These are phyloP conservation scores for Octodonta nipae DNA, from an alignment of 2,888 invertebrate genomes.

Conservation along the genomic window DNA sequence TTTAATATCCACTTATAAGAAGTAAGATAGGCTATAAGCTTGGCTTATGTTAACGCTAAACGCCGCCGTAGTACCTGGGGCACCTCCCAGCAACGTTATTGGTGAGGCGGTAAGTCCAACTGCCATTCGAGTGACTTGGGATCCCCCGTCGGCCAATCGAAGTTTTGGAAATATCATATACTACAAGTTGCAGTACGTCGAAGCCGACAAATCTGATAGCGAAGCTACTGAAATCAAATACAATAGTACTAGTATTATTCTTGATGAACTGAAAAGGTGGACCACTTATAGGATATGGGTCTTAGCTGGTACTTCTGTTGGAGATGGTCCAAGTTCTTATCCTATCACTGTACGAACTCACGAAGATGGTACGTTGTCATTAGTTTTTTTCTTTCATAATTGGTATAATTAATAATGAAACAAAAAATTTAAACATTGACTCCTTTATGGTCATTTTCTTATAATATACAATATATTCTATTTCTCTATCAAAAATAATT, in stretches of 20 bases:
- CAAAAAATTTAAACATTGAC: too few relatives aligned
- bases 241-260: constrained; percentile 64
- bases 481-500: too few relatives aligned
- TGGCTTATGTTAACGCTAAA: constrained; percentile 24
- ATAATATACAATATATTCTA: too few relatives aligned
- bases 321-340: constrained; percentile 87
- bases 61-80: constrained; percentile 73
- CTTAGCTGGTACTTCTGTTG: constrained; percentile 87
- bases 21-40: constrained; percentile 26
- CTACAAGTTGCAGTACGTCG: constrained; percentile 86
- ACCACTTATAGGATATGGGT: constrained; percentile 95
- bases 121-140: constrained; percentile 80
- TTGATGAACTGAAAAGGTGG: constrained; percentile 87
- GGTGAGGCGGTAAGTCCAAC: constrained; percentile 80
- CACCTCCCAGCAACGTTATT: constrained; percentile 87
- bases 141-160: constrained; percentile 78
- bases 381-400: too few relatives aligned
- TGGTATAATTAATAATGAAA: too few relatives aligned
- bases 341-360: constrained; percentile 87
- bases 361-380: constrained; percentile 99
- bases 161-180: constrained; percentile 87
- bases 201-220: constrained; percentile 70
- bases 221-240: constrained; percentile 70
- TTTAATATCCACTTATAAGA: constrained; percentile 28
- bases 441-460: too few relatives aligned